Conservation (phyloP, 2,797 vertebrate species). For the Sylvilagus floridanus region DNA sequence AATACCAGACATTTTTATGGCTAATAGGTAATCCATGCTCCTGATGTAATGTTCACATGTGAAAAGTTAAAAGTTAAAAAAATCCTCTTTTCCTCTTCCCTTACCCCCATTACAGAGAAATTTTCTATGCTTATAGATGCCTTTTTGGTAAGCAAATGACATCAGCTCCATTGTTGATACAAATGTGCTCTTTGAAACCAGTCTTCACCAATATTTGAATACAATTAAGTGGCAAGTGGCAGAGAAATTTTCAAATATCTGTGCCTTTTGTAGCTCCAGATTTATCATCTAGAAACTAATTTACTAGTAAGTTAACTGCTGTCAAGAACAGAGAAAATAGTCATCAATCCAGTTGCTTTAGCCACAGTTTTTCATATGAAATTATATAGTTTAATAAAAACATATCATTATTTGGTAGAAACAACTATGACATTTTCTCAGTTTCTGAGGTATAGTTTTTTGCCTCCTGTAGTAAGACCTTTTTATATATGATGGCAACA, state of each 20-base stretch:
- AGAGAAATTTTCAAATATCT: slow-evolving; percentile 37
- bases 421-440: background rate
- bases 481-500: slow-evolving; percentile 6
- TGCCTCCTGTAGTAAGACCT: slow-evolving; percentile 9
- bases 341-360: background rate
- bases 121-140: background rate
- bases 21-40: background rate
- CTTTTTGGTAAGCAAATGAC: background rate
- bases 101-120: slow-evolving; percentile 2
- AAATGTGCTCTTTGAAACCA: background rate
- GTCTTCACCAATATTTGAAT: background rate
- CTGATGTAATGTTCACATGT: background rate
- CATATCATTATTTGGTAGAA: background rate
- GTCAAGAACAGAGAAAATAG: background rate
- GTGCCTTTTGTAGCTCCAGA: slow-evolving; percentile 3
- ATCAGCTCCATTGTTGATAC: background rate
- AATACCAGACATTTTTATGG: background rate
- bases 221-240: background rate
- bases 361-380: slow-evolving; percentile 53
- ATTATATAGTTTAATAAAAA: background rate
- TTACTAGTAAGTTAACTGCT: slow-evolving; percentile 24
- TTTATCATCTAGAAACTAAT: background rate
- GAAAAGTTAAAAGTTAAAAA: background rate
- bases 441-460: background rate
- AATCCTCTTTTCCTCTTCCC: background rate